Evolutionary conservation across 1,140 invertebrate species (phyloP), one percentile per base, ranked within the genome.

Genomic region (Goniozus legneri): DNA sequence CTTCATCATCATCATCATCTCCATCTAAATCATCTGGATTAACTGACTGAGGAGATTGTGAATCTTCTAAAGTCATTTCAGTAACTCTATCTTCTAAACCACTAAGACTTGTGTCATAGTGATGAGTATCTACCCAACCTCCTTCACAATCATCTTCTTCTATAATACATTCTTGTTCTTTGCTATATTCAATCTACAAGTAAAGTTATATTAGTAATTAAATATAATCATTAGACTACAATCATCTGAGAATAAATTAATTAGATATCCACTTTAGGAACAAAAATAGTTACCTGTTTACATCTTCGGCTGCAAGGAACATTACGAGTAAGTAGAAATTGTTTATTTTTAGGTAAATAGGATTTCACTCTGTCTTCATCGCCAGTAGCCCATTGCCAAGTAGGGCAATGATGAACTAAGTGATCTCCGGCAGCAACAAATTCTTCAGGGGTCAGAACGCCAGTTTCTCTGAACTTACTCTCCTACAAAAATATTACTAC

Each of bases 91-190:
- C 89, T 54, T 90, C 85, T 10, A 86, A 45, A 15, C 79, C 77
- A 20, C 75, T 76, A 27, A 79, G 71, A 47, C 77, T 71, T 2
- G 75, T 73, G 54, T 87, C 85, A 66, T 85, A 91, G 74, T 96
- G 94, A 78, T 99, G 96, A 13, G 97, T 99, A 69, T 99, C 97
- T 2, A 99, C 95, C 97, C 97, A 99, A 22, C 96, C 96, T 46
- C 91, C 92, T 61, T 88, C 92, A 24, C 83, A 84, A 74, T 95
- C 94, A 64, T 92, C 89, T 38, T 85, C 85, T 72, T 96, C 92
- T 64, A 97, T 92, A 30, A 92, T 84, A 65, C 89, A 85, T 60
- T 95, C 91, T 68, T 92, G 84, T 31, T 92, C 88, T 52, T 89
- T 86, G 56, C 87, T 87, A 70, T 94, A 95, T 69, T 94, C 91